These are phyloP conservation scores for pig (Sus scrofa) DNA, from an alignment of 2,113 vertebrate species.

Conservation along the genomic window DNA sequence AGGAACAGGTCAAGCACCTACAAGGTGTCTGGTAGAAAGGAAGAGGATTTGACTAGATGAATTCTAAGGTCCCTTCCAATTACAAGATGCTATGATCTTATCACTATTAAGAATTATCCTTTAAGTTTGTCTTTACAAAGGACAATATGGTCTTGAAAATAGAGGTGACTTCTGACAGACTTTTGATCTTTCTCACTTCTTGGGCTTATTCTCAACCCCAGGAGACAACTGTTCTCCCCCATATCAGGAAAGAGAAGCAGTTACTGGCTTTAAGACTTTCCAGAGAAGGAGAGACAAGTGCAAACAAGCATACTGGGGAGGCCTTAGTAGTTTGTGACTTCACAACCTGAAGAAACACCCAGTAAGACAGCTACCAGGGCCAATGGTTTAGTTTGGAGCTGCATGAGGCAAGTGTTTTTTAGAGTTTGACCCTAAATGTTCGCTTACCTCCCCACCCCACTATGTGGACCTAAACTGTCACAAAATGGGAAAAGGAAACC, in stretches of 20 bases:
- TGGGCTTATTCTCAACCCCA: no score
- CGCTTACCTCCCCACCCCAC: neutral
- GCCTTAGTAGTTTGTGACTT: constrained; percentile 38
- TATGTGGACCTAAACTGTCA: constrained; percentile 24
- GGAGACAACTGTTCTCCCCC: neutral
- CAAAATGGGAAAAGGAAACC: constrained; percentile 37
- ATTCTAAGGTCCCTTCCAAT: no score
- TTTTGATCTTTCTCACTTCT: no score
- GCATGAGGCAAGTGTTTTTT: constrained; percentile 69
- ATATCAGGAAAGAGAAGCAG: neutral
- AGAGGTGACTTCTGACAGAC: no score
- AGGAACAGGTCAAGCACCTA: no score
- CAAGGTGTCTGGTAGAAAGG: no score
- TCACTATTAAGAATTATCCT: no score
- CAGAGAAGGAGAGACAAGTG: constrained; percentile 24
- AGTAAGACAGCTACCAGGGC: constrained; percentile 24
- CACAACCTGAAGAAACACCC: constrained; percentile 35
- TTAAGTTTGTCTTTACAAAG: no score
- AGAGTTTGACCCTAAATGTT: constrained; percentile 22
- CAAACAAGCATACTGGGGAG: neutral
- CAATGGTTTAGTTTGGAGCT: constrained; percentile 64
- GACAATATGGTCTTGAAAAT: no score
- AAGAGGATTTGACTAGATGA: no score
- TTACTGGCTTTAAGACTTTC: constrained; percentile 18
- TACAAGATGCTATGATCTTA: no score